Evolutionary conservation across 2,113 vertebrate genomes (phyloP).

Genomic region (Anser brachyrhynchus): DNA sequence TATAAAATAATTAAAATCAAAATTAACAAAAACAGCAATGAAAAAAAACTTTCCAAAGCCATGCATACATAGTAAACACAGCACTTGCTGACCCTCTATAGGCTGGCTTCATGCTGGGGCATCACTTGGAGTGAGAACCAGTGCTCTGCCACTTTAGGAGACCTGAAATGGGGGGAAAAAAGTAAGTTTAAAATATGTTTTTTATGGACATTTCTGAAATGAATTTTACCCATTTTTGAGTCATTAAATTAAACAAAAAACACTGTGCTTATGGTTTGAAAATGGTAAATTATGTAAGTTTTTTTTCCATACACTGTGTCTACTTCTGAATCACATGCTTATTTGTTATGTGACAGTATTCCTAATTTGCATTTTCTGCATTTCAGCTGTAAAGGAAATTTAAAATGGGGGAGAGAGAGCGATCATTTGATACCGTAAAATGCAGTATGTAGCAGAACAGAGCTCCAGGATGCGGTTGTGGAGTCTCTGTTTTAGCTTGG

Average conservation of each 20-base stretch:
- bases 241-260: neutral
- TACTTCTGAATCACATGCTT: conserved; percentile 1
- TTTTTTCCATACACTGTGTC: neutral
- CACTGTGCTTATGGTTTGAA: neutral
- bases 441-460: neutral
- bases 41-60: conserved; percentile 73
- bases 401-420: neutral
- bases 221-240: neutral
- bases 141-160: conserved; percentile 57
- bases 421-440: neutral
- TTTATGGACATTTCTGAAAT: neutral
- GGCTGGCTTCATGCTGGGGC: conserved; percentile 60
- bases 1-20: conserved; percentile 31
- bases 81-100: conserved; percentile 59
- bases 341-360: conserved; percentile 10
- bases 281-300: neutral
- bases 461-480: neutral
- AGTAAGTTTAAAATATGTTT: neutral
- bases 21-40: neutral
- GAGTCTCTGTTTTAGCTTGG: neutral
- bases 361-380: neutral
- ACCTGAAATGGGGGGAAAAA: conserved; percentile 41
- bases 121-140: conserved; percentile 64
- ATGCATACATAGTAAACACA: conserved; percentile 66
- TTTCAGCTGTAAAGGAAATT: neutral